These are phyloP conservation scores for Isotomurus palustris DNA, from an alignment of 2,888 invertebrate genomes.

Conservation along the genomic window DNA sequence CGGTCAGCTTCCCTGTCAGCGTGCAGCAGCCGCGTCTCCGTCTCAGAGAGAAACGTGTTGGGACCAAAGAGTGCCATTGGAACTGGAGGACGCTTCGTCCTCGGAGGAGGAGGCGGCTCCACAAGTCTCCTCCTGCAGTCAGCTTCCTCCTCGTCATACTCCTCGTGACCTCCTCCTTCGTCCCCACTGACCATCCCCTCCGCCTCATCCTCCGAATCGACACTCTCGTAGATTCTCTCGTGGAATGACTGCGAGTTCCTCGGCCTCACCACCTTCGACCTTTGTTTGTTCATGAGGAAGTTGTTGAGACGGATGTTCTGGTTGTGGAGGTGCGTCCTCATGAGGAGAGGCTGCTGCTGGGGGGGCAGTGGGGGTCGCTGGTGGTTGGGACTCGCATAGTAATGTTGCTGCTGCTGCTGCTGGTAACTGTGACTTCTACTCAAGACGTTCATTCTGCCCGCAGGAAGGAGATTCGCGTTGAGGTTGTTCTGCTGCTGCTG, in stretches of 20 bases:
- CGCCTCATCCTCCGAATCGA: constrained; percentile 40
- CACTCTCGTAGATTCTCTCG: constrained; percentile 44
- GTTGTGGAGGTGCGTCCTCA: constrained; percentile 13
- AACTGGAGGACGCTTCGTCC: constrained; percentile 30
- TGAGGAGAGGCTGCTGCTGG: constrained; percentile 5
- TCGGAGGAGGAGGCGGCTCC: constrained; percentile 4
- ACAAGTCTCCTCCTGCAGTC: no score
- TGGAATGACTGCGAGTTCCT: constrained; percentile 13
- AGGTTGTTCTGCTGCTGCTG: neutral
- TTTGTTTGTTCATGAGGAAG: constrained; percentile 4
- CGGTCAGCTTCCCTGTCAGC: constrained; percentile 35
- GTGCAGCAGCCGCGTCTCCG: constrained; percentile 42
- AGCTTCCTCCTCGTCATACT: constrained; percentile 9
- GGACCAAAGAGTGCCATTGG: constrained; percentile 36
- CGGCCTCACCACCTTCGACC: neutral
- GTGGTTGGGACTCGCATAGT: constrained; percentile 30
- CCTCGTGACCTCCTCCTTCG: constrained; percentile 12
- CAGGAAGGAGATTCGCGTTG: constrained; percentile 10
- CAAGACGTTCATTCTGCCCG: constrained; percentile 14
- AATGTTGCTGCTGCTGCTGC: constrained; percentile 26
- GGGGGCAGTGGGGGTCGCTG: constrained; percentile 1
- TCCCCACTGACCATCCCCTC: constrained; percentile 36
- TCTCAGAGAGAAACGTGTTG: constrained; percentile 44
- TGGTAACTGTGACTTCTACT: constrained; percentile 15
- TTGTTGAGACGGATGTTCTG: constrained; percentile 12